These are phyloP conservation scores for Cephus runcator DNA, from an alignment of 2,888 invertebrate genomes.

Conservation along the genomic window DNA sequence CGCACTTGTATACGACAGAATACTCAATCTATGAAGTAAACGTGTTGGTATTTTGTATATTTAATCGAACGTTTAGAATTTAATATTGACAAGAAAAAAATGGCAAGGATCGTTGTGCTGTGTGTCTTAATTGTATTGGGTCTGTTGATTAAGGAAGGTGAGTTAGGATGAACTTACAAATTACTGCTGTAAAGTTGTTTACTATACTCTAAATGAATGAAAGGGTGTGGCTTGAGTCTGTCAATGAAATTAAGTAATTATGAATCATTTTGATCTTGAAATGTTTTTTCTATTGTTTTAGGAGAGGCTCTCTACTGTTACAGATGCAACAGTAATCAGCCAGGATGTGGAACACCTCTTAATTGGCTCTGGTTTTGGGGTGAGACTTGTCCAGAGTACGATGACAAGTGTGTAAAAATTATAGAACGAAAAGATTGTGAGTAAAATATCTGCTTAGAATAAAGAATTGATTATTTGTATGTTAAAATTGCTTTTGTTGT, in stretches of 20 bases:
- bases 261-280: neutral
- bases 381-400: constrained; percentile 81
- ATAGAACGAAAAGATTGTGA: constrained; percentile 87
- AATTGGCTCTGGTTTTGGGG: constrained; percentile 86
- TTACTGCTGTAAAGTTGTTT: neutral
- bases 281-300: constrained; percentile 43
- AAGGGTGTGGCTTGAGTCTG: neutral
- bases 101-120: neutral
- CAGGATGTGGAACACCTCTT: constrained; percentile 86
- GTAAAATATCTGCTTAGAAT: constrained; percentile 20
- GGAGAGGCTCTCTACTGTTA: constrained; percentile 85
- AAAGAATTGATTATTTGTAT: constrained; percentile 3
- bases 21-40: neutral
- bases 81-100: neutral
- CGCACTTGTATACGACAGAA: neutral
- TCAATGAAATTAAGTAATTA: neutral
- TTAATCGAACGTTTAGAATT: neutral
- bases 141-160: neutral
- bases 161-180: neutral
- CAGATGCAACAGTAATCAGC: constrained; percentile 88
- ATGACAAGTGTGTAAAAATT: constrained; percentile 91
- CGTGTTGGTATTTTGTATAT: neutral
- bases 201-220: neutral
- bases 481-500: constrained; percentile 9
- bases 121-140: neutral